A percentile compares a stretch with the other conserved stretches of the same genome.
Evolutionary conservation across 2,113 vertebrate genomes (phyloP).

Genomic region (Muntiacus reevesi): DNA sequence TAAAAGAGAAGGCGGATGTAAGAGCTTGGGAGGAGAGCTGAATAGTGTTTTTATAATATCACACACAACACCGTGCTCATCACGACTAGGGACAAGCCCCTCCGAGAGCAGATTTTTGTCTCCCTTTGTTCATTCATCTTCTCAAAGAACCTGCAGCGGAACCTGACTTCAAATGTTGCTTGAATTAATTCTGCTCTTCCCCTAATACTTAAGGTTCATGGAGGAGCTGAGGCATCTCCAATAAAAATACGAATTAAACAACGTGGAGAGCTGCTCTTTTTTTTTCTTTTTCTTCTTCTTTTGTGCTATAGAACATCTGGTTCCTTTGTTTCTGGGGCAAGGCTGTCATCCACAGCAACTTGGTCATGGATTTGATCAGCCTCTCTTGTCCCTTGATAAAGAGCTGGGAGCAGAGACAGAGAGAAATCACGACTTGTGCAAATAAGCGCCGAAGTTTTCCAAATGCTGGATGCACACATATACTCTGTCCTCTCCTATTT

Average conservation of each 20-base stretch:
- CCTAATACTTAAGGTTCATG: neutral
- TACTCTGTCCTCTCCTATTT: neutral
- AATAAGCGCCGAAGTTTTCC: neutral
- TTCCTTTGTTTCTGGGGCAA: neutral
- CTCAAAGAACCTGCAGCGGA: neutral
- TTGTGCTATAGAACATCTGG: neutral
- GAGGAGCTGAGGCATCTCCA: neutral
- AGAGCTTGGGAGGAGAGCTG: neutral
- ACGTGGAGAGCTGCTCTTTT: neutral
- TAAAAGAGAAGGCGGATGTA: neutral
- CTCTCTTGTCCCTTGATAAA: neutral
- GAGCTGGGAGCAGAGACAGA: too few relatives aligned
- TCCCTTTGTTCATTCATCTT: neutral
- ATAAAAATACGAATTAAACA: neutral
- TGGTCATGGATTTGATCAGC: neutral
- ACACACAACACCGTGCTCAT: rapidly evolving
- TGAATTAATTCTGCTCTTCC: neutral
- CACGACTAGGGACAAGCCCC: neutral
- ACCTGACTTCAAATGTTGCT: neutral
- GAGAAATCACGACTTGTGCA: neutral
- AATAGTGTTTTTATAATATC: neutral
- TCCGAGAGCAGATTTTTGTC: neutral
- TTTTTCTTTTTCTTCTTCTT: neutral
- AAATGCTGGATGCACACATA: rapidly evolving
- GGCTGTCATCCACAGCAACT: neutral